Base-by-base conservation (phyloP, 2,888 invertebrate genomes). In the Sympetrum striolatum region DNA sequence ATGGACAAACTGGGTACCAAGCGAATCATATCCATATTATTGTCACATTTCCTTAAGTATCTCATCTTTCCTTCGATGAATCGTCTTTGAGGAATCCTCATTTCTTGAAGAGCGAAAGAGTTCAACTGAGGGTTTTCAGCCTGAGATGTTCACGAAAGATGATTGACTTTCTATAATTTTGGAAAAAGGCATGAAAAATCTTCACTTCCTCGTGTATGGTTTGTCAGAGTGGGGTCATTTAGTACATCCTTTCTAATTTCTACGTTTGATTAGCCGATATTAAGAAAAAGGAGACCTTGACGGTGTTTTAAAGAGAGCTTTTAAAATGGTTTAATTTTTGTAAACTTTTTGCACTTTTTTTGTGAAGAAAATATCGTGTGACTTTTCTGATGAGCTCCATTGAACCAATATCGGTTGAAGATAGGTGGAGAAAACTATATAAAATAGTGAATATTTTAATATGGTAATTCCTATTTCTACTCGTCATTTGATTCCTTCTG, bases 401-500 rank as follows among this genome's bases (percentile, higher is more conserved):
- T 25, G 73, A 73, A 31, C 73, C 73, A 31, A 73, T n/a, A 10
- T 31, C 14, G 73, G 73, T 73, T 25, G 73, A 73, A 73, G 31
- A 31, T 14, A 73, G 25, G 31, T 73, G 73, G 25, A 53, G 53
- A 73, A 31, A 73, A 73, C 73, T 73, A 31, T 31, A 73, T 14
- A 31, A 73, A 73, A 31, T 31, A 73, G 73, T 73, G 31, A 73
- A n/a, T 14, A 73, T 31, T 25, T 25, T 73, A 73, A 73, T 73
- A 73, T 73, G 73, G 14, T 73, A 31, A 25, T 73, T 73, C 73
- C 73, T 31, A 73, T 73, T 73, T 25, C 73, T 73, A 73, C 73
- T 86, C 22, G 86, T 86, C 86, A 86, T 60, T 60, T 86, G n/a
- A 86, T 60, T 60, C 73, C 60, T 37, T 86, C 86, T 86, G 37